phyloP scores from a whole-genome alignment of 2,797 vertebrate species.

The Momotus momota region DNA sequence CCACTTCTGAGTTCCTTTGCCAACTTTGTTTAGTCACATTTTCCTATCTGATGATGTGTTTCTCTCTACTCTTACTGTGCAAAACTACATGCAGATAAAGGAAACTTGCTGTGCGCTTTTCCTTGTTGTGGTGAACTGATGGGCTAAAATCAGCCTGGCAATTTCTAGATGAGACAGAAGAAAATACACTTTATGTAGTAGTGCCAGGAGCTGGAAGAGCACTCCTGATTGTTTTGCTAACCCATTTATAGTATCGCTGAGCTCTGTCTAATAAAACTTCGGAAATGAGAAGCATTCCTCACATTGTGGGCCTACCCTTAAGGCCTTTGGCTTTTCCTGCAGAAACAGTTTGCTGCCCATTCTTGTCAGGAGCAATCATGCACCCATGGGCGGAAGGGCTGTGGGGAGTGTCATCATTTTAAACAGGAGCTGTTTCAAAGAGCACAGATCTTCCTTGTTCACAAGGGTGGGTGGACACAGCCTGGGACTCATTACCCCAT shows the following conservation, averaged over 20 bases:
- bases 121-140: conserved; percentile 32
- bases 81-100: conserved; percentile 30
- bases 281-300: not conserved
- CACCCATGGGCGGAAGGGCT: not conserved
- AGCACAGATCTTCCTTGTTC: conserved; percentile 38
- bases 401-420: conserved; percentile 5
- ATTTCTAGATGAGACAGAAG: not conserved
- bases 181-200: not conserved
- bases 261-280: not conserved
- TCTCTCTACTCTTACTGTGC: conserved; percentile 19
- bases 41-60: conserved; percentile 55
- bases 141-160: conserved; percentile 42
- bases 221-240: not conserved
- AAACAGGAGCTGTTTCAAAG: conserved; percentile 17
- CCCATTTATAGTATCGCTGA: not conserved
- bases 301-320: not conserved
- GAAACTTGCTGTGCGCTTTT: conserved; percentile 37
- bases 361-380: not conserved
- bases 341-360: not conserved
- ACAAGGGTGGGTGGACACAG: conserved; percentile 8
- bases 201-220: not conserved
- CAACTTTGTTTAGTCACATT: conserved; percentile 68
- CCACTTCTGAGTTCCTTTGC: conserved; percentile 54
- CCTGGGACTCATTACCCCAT: conserved; percentile 9
- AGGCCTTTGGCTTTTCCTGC: not conserved